Base-by-base conservation (phyloP, 2,113 vertebrate species). In the Saimiri boliviensis region DNA sequence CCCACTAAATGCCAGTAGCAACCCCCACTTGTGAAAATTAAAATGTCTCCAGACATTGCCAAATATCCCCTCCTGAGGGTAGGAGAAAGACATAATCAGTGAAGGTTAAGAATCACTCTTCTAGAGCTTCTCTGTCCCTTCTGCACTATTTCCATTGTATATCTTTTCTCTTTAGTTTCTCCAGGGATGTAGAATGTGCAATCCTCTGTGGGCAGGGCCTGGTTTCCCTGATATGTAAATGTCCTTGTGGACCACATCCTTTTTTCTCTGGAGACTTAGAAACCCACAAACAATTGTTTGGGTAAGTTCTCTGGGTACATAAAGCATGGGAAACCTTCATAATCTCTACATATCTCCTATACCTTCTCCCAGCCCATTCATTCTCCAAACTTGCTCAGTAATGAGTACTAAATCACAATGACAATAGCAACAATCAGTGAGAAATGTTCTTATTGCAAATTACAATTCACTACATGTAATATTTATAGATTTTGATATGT, bases 361-460 rank as follows among this genome's bases (percentile, higher is more conserved):
- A 20, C 17, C 54, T 90, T 90, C 42, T 96, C 16, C 54, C n/a
- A 35, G 47, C 19, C 20, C 17, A 90, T 82, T 71, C 60, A 85
- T 93, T 95, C 40, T 52, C 68, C 32, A 83, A 68, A 60, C 16
- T 74, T 80, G 66, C 40, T 89, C 56, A 94, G 19, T 73, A 42
- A 71, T 54, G 40, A 96, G 23, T 49, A 63, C 79, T 82, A 94
- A 94, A 85, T 84, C 63, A 91, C n/a, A 91, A 30, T 1, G 21
- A 91, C 76, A 93, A 77, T 68, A 25, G 49, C 35, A 66, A 76
- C 37, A 54, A 68, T 40, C 27, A 77, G 20, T 63, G 52, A 92
- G 32, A 25, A 92, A 92, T 58, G 19, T 32, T 88, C 58, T 70
- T 77, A 19, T 79, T 84, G 60, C 47, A 92, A 96, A 94, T 73